These are phyloP conservation scores for Thymelicus lineola DNA, from an alignment of 2,888 invertebrate species.

Conservation along the genomic window DNA sequence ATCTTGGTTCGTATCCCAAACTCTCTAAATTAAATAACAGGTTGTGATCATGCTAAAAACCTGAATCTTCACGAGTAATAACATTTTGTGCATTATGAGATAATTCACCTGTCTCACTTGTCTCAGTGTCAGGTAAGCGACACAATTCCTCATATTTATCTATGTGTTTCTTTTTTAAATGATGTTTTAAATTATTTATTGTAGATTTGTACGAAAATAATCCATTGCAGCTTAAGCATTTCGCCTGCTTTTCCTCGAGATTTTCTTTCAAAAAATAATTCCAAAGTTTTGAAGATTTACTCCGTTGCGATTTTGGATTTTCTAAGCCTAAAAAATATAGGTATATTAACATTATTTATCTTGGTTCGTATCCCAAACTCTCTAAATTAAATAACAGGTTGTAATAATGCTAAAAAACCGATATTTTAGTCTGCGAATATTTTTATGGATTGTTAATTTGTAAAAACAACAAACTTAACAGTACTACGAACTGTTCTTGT, in stretches of 20 bases:
- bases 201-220: conserved; percentile 1
- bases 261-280: not conserved
- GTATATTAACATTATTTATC: not conserved
- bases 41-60: too few species aligned
- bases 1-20: too few species aligned
- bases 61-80: not conserved
- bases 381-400: too few species aligned
- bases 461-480: too few species aligned
- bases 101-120: not conserved
- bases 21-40: too few species aligned
- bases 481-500: too few species aligned
- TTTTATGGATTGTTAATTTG: too few species aligned
- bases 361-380: too few species aligned
- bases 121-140: not conserved
- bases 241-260: not conserved
- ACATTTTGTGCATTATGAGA: not conserved
- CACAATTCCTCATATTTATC: not conserved
- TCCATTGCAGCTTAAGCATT: not conserved
- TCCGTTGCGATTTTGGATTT: not conserved
- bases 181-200: not conserved
- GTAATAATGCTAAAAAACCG: not conserved
- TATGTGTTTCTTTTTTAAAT: not conserved
- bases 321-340: not conserved
- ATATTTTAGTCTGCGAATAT: too few species aligned
- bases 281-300: not conserved